Base-by-base conservation (phyloP, 2,888 invertebrate species). In the Eupeodes latifasciatus region DNA sequence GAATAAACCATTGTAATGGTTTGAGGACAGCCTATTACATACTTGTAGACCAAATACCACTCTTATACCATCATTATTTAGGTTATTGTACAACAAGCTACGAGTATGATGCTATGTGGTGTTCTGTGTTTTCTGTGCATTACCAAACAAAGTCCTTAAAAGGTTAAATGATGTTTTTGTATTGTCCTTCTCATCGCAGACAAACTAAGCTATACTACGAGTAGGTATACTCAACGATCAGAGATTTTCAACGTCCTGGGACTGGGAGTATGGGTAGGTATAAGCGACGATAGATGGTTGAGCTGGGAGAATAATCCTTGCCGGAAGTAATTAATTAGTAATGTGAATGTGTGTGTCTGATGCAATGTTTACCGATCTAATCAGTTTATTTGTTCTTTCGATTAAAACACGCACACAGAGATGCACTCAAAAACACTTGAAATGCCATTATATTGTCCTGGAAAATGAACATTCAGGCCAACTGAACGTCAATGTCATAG, bases 241-340 rank as follows among this genome's bases (percentile, higher is more conserved):
- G 66, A 53, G 55, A 55, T 5, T 16, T 19, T 27, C 55, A 5
- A 55, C 19, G 11, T 59, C 34, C 34, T 59, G 9, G 40, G 9
- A 5, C 40, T 40, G 9, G 40, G 40, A 40, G 40, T 40, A 40
- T 27, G 27, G 27, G 27, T 27, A 40, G 0, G 6, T 5, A 40
- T 9, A 5, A 5, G 4, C 40, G 40, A 40, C 40, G 36, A 55
- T 55, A 47, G 19, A 14, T 57, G 19, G 57, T 27, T 19, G 12
- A 11, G 59, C 19, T 27, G 27, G 40, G 12, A 19, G 53, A 66
- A 61, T 81, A 81, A 88, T 84, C 84, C 88, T 64, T 78, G 69
- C 78, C 84, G 81, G 81, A 88, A 84, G 84, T 88, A 84, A 88
- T 88, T 84, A 88, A 88, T 88, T 88, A 88, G 69, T 78, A 67